A percentile compares a stretch with the other conserved stretches of the same genome.
phyloP scores from a whole-genome alignment of 2,113 vertebrate genomes.

The Limanda limanda region DNA sequence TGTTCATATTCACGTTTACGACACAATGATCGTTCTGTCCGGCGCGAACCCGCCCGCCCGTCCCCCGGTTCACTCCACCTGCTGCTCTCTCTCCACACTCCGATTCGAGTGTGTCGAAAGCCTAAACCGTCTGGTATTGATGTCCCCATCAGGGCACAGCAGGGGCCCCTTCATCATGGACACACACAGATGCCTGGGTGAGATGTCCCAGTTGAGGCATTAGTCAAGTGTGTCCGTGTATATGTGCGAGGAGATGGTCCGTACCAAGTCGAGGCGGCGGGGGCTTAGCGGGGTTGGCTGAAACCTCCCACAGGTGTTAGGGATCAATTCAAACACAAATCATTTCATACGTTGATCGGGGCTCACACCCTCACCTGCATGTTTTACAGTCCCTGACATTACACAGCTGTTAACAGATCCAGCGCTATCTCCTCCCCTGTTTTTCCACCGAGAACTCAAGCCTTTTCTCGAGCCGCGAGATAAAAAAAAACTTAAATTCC shows the following conservation, averaged over 20 bases:
- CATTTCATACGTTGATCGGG: constrained; percentile 52
- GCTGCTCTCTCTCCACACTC: constrained; percentile 68
- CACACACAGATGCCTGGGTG: constrained; percentile 63
- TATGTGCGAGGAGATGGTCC: constrained; percentile 46
- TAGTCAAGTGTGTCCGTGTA: constrained; percentile 45
- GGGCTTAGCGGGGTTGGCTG: constrained; percentile 26
- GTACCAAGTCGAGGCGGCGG: constrained; percentile 38
- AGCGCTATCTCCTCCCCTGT: constrained; percentile 2
- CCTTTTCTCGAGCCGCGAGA: constrained; percentile 26
- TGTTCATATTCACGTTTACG: constrained; percentile 9
- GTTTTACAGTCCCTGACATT: constrained; percentile 41
- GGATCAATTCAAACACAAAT: constrained; percentile 73
- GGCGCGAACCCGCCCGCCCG: constrained; percentile 12
- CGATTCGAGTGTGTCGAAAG: constrained; percentile 73
- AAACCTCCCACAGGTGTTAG: constrained; percentile 63
- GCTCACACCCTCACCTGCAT: constrained; percentile 38
- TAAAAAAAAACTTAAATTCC: constrained; percentile 47
- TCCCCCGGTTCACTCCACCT: constrained; percentile 66
- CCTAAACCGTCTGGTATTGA: constrained; percentile 75
- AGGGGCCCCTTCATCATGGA: constrained; percentile 76
- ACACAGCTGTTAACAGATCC: constrained; percentile 48
- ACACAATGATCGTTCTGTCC: constrained; percentile 22
- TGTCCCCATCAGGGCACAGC: constrained; percentile 78
- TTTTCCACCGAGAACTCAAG: constrained; percentile 17
- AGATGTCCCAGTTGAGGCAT: constrained; percentile 69